Base-by-base conservation (phyloP, 1,140 invertebrate genomes). In the Drosophila subobscura region DNA sequence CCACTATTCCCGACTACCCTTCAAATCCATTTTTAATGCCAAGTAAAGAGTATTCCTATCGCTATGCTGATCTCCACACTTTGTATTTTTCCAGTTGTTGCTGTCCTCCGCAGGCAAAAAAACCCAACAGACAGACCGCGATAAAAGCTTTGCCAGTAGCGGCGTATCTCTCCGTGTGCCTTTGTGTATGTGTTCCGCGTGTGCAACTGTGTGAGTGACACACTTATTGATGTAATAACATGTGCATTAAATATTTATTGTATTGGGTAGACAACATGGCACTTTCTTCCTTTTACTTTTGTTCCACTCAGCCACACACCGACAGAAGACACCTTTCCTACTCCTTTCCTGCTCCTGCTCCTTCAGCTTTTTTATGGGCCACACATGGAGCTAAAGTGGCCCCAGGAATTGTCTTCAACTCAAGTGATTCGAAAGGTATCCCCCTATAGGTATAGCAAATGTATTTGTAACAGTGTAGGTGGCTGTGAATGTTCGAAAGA, bases 211-310 rank as follows among this genome's bases (percentile, higher is more conserved):
- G 60, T 41, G 77, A 67, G 78, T 86, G 81, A 86, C 81, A 86
- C 81, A 86, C 81, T 86, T 86, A 86, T 86, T 86, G 81, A 86
- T 86, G 81, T 86, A 86, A 86, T 86, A 86, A 86, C 81, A 86
- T 88, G 83, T 88, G 83, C 78, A 86, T 86, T 86, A 86, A 86
- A 86, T 86, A 86, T 86, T 86, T 86, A 86, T 86, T 86, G 83
- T 86, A 86, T 86, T 86, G 79, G 80, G 65, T 78, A 84, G 79
- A 84, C 79, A 83, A 84, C 80, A 85, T 76, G 80, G 76, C 80
- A 84, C 79, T 83, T 83, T 79, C 79, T 58, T 83, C 70, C 63
- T 63, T 51, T 68, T 56, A 68, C 63, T 56, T 68, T 56, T 68
- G 50, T 33, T 41, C 1, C 63, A 33, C 49, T 53, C 29, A 37